Percentiles rank a stretch among this genome's conserved stretches.
phyloP scores from a whole-genome alignment of 2,797 vertebrate genomes.

The Octomys mimax region DNA sequence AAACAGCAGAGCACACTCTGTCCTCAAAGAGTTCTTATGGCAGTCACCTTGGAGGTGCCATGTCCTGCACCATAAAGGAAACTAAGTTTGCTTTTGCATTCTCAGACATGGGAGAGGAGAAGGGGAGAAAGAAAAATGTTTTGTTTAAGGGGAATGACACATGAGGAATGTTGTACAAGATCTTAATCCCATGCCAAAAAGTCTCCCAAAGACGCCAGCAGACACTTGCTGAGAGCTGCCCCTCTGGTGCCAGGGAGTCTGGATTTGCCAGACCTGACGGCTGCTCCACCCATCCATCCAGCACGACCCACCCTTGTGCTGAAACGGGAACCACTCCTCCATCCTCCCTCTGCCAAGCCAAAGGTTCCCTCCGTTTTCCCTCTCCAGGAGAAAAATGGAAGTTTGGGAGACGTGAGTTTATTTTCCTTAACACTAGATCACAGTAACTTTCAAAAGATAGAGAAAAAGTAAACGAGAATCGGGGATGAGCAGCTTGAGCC shows the following conservation, averaged over 20 bases:
- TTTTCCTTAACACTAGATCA: conserved; percentile 25
- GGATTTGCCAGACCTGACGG: conserved; percentile 1
- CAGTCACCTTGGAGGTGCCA: not conserved
- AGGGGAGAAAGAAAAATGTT: not conserved
- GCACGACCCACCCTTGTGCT: not conserved
- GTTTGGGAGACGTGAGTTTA: not conserved
- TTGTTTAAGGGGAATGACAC: conserved; percentile 11
- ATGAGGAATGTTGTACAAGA: not conserved
- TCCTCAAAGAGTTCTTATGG: accelerated
- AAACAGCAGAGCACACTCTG: not conserved
- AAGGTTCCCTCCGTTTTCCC: not conserved
- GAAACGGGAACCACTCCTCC: not conserved
- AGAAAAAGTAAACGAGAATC: conserved; percentile 13
- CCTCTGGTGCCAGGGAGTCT: conserved; percentile 10
- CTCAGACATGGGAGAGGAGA: not conserved
- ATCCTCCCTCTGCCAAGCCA: not conserved
- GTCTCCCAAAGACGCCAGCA: not conserved
- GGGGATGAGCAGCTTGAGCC: not conserved
- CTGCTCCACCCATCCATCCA: not conserved
- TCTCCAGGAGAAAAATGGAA: not conserved
- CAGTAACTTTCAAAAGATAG: not conserved
- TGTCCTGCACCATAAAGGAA: not conserved
- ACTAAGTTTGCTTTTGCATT: not conserved
- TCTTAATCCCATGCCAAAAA: not conserved
- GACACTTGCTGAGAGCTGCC: conserved; percentile 6